Conservation (phyloP, 2,797 vertebrate genomes). For the Pseudochirops corinnae region DNA sequence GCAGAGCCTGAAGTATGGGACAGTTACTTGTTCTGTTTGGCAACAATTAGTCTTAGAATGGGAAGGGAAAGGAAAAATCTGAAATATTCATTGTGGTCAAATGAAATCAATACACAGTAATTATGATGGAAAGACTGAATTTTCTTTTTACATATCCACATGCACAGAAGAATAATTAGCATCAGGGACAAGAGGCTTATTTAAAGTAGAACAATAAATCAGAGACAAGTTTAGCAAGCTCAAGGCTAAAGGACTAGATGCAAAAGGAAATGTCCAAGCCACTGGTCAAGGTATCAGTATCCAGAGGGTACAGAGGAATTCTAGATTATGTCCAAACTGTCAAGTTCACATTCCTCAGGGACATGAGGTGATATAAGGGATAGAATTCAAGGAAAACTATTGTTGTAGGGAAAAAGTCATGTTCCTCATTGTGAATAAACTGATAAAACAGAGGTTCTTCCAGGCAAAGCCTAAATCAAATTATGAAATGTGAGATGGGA, state of each 20-base stretch:
- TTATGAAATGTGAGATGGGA: background rate
- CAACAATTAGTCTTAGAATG: background rate
- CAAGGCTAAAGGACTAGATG: background rate
- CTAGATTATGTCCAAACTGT: background rate
- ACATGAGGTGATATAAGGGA: background rate
- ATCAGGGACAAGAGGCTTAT: background rate
- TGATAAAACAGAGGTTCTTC: background rate
- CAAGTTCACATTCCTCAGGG: background rate
- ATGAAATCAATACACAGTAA: background rate
- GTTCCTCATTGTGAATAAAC: background rate
- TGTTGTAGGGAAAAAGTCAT: background rate
- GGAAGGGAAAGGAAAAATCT: background rate
- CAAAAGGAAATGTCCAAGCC: background rate
- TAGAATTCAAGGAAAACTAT: background rate
- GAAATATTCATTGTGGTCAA: background rate
- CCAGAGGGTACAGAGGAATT: background rate
- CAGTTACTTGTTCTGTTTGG: background rate
- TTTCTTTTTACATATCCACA: background rate
- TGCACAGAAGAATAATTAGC: background rate
- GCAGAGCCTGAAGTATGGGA: background rate
- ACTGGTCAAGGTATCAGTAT: background rate
- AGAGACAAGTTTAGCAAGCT: background rate
- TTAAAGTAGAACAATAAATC: background rate
- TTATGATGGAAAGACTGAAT: background rate
- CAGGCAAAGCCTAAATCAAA: background rate